Evolutionary conservation across 2,888 invertebrate species (phyloP).

Genomic region (Andrena haemorrhoa): DNA sequence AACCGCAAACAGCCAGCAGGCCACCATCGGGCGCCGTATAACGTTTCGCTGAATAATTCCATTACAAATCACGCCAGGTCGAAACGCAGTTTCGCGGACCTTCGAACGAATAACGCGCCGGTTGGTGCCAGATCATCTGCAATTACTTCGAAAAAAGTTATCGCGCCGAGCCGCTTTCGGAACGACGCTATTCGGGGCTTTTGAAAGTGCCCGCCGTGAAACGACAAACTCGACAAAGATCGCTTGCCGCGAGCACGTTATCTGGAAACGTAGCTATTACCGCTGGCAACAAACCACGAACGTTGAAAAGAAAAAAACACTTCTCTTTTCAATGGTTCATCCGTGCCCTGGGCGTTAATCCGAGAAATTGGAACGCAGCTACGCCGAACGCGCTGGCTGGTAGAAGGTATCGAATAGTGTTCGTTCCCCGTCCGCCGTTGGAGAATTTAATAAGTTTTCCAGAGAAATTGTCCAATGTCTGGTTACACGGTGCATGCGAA

Average conservation of each 20-base stretch:
- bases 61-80: background rate
- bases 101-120: background rate
- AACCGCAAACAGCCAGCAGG: slow-evolving; percentile 45
- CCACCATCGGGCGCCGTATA: slow-evolving; percentile 6
- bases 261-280: background rate
- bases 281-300: background rate
- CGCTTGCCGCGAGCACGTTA: background rate
- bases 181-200: background rate
- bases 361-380: background rate
- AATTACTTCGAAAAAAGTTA: no score
- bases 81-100: background rate
- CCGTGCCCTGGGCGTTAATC: background rate
- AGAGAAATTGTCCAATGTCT: slow-evolving; percentile 1
- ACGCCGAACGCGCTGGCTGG: no score
- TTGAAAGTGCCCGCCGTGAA: background rate
- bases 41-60: slow-evolving; percentile 63
- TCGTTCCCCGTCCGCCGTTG: background rate
- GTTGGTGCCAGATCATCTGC: no score
- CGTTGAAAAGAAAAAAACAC: background rate
- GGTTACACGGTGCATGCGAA: background rate
- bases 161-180: background rate
- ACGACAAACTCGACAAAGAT: background rate
- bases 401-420: background rate
- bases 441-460: background rate
- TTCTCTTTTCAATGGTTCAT: background rate